Evolutionary conservation across 2,888 invertebrate genomes (phyloP).

Genomic region (Agonopterix heracliana): DNA sequence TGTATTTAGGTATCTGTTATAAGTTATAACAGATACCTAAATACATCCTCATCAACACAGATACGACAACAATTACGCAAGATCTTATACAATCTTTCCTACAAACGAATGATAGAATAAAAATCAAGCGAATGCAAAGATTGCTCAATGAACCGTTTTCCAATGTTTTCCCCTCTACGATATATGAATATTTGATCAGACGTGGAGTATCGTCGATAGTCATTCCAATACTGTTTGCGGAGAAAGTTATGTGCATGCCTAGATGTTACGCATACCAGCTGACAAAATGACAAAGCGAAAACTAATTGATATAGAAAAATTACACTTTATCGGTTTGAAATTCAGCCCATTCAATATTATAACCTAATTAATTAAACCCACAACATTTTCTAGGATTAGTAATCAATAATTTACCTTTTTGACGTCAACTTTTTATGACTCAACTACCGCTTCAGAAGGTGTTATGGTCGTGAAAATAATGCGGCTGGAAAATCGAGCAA

Average conservation of each 20-base stretch:
- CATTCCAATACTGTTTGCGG: constrained; percentile 24
- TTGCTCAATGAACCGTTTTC: constrained; percentile 1
- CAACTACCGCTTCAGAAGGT: too few relatives aligned
- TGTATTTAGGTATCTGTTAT: neutral
- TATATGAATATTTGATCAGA: constrained; percentile 44
- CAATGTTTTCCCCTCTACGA: constrained; percentile 3
- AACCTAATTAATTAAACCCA: too few relatives aligned
- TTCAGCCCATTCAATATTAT: too few relatives aligned
- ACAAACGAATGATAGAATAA: neutral
- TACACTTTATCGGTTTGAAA: too few relatives aligned
- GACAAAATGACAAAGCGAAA: constrained; percentile 21
- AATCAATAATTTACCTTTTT: too few relatives aligned
- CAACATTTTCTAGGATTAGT: too few relatives aligned
- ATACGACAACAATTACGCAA: too few relatives aligned
- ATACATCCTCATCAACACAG: too few relatives aligned
- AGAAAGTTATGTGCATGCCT: constrained; percentile 35
- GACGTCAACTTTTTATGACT: too few relatives aligned
- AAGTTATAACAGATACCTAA: neutral
- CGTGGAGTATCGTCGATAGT: constrained; percentile 22
- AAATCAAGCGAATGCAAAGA: neutral
- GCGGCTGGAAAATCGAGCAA: too few relatives aligned
- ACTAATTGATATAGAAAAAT: constrained; percentile 1
- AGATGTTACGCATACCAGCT: constrained; percentile 24
- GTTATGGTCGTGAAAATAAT: too few relatives aligned
- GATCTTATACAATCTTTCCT: too few relatives aligned